Base-by-base conservation (phyloP, 2,888 invertebrate species). In the Drosophila emarginata region DNA sequence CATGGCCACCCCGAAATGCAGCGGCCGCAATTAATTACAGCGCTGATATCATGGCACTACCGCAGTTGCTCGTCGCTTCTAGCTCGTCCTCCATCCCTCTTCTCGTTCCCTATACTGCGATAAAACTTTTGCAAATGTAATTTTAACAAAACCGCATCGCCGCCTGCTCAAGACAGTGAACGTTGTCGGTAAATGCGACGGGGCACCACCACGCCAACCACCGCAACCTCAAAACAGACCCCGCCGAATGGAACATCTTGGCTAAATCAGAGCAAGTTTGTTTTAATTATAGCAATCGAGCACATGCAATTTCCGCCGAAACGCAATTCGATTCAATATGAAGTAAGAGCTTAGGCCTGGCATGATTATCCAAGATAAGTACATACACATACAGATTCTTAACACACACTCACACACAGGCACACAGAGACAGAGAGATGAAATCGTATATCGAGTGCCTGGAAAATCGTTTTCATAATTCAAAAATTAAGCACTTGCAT, bases 281-380 rank as follows among this genome's bases (percentile, higher is more conserved):
- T 82, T 89, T 90, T 90, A 90, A 90, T 89, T 90, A 90, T 87
- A 79, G 84, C 80, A 86, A 82, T 89, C 86, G 80, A 78, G 81
- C 71, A 75, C 84, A 88, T 87, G 88, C 84, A 87, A 88, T 89
- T 88, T 90, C 78, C 79, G 79, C 63, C 74, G 63, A 65, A 82
- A 58, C 68, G 71, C 67, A 45, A 61, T 62, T 71, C 67, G 65
- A 65, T 70, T 70, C 53, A 32, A 64, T 62, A 56, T 63, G 18
- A 54, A 36, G 15, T 2, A 4, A 18, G 18, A 54, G 18, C 36
- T 32, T 18, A 18, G 32, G 54, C 54, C 32, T 5, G n/a, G 4
- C 26, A 63, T 52, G 63, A 40, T 11, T 40, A 32, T 26, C 37
- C 37, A 45, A 40, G 40, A 53, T 7, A 53, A 45, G 28, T 37